Percentiles rank a stretch among this genome's conserved stretches.
Conservation (phyloP, 2,113 vertebrate genomes). For the Pycnonotus jocosus region DNA sequence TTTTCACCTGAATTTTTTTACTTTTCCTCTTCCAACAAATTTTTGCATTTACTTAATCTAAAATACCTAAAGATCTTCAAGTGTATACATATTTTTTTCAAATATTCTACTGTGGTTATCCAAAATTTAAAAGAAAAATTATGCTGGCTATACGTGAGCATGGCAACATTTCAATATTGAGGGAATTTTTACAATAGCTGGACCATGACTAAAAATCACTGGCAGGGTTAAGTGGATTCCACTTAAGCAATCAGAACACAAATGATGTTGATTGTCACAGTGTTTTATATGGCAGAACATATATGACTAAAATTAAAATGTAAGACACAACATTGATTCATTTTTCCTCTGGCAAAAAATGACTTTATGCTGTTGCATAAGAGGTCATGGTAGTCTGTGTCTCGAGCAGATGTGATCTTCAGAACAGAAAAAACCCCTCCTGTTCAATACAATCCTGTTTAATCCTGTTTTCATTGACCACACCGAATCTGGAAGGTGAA, state of each 20-base stretch:
- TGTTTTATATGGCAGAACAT: not conserved
- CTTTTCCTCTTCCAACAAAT: not conserved
- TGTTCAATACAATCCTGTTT: not conserved
- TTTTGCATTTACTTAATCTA: not conserved
- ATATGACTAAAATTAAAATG: not conserved
- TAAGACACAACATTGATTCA: not conserved
- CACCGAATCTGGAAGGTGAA: not conserved
- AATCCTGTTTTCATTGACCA: not conserved
- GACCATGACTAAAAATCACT: not conserved
- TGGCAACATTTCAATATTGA: not conserved
- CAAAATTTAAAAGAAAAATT: not conserved
- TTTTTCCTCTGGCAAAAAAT: constrained; percentile 1
- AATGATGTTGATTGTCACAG: not conserved
- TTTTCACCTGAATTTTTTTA: not conserved
- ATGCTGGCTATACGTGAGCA: not conserved
- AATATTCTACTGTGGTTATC: not conserved
- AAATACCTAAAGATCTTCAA: not conserved
- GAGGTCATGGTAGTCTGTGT: not conserved
- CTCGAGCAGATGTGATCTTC: not conserved
- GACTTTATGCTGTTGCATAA: not conserved
- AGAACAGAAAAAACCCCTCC: not conserved
- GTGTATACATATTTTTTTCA: not conserved
- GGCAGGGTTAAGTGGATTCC: not conserved
- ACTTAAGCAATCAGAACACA: not conserved
- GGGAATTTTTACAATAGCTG: not conserved